phyloP scores from a whole-genome alignment of 2,113 vertebrate genomes.

The Anolis carolinensis region DNA sequence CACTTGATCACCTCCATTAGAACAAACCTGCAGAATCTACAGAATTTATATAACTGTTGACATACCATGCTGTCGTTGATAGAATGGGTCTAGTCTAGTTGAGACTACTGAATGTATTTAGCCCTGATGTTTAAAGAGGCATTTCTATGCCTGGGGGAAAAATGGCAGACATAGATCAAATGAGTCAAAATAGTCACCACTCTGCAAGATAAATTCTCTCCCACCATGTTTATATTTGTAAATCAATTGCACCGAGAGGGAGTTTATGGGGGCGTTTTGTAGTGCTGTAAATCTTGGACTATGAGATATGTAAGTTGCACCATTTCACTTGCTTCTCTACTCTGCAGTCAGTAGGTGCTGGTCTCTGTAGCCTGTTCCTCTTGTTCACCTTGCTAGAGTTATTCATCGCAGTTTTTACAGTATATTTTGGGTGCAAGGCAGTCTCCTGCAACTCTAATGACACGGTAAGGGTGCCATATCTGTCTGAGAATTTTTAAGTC shows the following conservation, averaged over 20 bases:
- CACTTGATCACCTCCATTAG: too few relatives aligned
- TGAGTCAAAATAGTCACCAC: too few relatives aligned
- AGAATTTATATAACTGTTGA: too few relatives aligned
- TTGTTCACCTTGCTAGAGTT: background rate
- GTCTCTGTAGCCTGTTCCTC: background rate
- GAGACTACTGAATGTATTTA: too few relatives aligned
- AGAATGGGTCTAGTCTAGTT: too few relatives aligned
- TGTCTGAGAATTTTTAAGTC: background rate
- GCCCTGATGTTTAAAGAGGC: too few relatives aligned
- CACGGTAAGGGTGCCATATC: background rate
- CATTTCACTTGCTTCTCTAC: background rate
- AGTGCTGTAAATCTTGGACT: background rate
- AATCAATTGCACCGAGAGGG: background rate
- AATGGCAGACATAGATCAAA: too few relatives aligned
- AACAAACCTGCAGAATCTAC: too few relatives aligned
- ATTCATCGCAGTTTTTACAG: background rate
- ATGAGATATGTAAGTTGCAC: background rate
- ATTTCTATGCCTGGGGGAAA: too few relatives aligned
- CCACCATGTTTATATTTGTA: background rate
- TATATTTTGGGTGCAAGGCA: conserved; percentile 3
- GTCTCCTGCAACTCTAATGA: background rate
- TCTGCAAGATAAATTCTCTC: background rate
- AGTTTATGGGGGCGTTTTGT: background rate
- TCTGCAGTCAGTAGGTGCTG: background rate
- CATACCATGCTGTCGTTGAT: too few relatives aligned